phyloP scores from a whole-genome alignment of 1,140 invertebrate genomes.

The Hermetia illucens region DNA sequence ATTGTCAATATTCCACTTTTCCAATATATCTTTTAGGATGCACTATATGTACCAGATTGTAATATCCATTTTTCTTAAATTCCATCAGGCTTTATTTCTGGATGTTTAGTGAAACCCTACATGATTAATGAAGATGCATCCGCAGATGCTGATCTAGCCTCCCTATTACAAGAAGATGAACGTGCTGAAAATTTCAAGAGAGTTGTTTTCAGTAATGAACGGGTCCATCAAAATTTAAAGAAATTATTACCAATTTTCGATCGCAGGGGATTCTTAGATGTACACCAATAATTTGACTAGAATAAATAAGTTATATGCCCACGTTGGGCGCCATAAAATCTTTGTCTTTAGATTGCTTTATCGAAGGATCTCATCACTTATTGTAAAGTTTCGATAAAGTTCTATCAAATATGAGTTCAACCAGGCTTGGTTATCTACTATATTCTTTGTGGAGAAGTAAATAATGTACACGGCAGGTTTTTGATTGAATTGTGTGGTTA shows the following conservation, averaged over 20 bases:
- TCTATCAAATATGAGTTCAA: too few relatives aligned
- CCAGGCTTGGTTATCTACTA: too few relatives aligned
- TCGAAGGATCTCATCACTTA: too few relatives aligned
- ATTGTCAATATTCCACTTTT: not conserved
- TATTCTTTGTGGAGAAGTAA: too few relatives aligned
- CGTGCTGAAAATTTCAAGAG: slow-evolving; percentile 16
- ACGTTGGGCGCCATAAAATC: too few relatives aligned
- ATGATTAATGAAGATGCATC: slow-evolving; percentile 19
- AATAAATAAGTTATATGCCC: too few relatives aligned
- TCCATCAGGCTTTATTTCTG: slow-evolving; percentile 17
- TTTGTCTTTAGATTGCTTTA: too few relatives aligned
- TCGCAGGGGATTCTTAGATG: slow-evolving; percentile 17
- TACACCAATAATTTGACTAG: too few relatives aligned
- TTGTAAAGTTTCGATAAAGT: too few relatives aligned
- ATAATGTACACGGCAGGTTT: too few relatives aligned
- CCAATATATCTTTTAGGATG: too few relatives aligned
- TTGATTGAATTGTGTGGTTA: too few relatives aligned
- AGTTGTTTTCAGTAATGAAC: slow-evolving; percentile 14
- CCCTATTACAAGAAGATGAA: slow-evolving; percentile 15
- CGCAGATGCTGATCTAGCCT: slow-evolving; percentile 20
- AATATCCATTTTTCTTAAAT: not conserved
- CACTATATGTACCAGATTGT: not conserved
- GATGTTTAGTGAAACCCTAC: slow-evolving; percentile 13
- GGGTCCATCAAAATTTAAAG: slow-evolving; percentile 12
- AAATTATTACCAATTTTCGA: slow-evolving; percentile 19